Conservation (phyloP, 2,113 vertebrate species). For the Isurus oxyrinchus region DNA sequence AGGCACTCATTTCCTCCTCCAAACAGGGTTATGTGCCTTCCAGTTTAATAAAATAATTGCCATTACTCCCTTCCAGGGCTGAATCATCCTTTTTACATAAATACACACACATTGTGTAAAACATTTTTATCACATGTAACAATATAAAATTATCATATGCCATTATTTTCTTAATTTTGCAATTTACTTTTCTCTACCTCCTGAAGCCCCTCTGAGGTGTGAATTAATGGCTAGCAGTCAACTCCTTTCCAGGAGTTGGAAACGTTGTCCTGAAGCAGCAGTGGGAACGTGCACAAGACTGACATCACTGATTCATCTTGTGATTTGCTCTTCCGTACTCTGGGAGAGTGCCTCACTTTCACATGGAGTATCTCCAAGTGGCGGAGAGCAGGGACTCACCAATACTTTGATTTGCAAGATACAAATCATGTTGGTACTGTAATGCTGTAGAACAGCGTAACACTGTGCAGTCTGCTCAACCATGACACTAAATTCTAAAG, state of each 20-base stretch:
- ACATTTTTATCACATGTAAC: neutral
- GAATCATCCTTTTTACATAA: neutral
- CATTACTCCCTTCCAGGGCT: neutral
- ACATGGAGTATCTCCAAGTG: neutral
- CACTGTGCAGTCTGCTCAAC: neutral
- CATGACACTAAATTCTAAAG: neutral
- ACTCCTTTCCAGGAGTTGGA: neutral
- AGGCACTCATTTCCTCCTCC: neutral
- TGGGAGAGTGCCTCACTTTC: neutral
- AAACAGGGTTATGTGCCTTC: neutral
- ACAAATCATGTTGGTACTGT: neutral
- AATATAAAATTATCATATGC: neutral
- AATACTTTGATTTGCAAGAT: neutral
- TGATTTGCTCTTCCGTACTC: neutral
- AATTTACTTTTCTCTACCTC: neutral
- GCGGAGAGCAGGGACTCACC: neutral
- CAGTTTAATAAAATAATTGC: neutral
- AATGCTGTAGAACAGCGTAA: neutral
- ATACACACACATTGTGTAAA: neutral
- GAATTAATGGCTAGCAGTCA: neutral
- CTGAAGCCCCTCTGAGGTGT: neutral
- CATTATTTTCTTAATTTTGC: constrained; percentile 3
- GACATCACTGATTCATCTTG: neutral
- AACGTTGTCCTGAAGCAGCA: neutral
- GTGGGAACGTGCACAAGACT: neutral